Base-by-base conservation (phyloP, 2,888 invertebrate genomes). In the Drosophila diplacantha region DNA sequence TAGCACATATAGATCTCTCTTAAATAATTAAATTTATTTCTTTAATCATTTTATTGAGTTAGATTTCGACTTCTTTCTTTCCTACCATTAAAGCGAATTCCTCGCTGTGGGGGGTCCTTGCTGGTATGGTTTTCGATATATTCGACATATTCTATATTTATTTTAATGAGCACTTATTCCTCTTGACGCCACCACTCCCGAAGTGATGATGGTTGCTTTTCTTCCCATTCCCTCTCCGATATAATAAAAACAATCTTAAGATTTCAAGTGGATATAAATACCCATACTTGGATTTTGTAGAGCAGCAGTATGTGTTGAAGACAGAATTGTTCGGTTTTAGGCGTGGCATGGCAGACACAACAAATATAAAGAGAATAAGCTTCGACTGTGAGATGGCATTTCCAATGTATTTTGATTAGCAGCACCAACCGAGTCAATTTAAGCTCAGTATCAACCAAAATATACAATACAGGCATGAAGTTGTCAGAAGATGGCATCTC, bases 231-330 rank as follows among this genome's bases (percentile, higher is more conserved):
- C 31, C 14, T 12, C 20, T 31, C 20, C 9, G 20, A 20, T 20
- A 44, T 31, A 46, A 20, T 20, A 31, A 46, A 31, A 46, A 46
- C 44, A 46, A 18, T 46, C 31, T 46, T 31, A 5, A 31, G 12
- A 46, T 20, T 31, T 46, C 5, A 31, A 46, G 44, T 46, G 44
- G 31, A 20, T 46, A 46, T 31, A 46, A 46, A 44, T 29, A 44
- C 5, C 20, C 18, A 31, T 9, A 31, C 31, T 46, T 31, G 18
- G 29, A 31, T 31, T 46, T 44, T 20, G 3, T 31, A 5, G 31
- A 31, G 29, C 44, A 44, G 29, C 29, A 18, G 29, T 7, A 18
- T 22, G 39, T 22, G 39, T 8, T 39, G n/a, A 18, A 12, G 16
- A 44, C 12, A 7, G 7, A 31, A 31, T 9, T 8, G 29, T 31